Evolutionary conservation across 2,113 vertebrate species (phyloP), one percentile per base, ranked within the genome.

Genomic region (Charina bottae): DNA sequence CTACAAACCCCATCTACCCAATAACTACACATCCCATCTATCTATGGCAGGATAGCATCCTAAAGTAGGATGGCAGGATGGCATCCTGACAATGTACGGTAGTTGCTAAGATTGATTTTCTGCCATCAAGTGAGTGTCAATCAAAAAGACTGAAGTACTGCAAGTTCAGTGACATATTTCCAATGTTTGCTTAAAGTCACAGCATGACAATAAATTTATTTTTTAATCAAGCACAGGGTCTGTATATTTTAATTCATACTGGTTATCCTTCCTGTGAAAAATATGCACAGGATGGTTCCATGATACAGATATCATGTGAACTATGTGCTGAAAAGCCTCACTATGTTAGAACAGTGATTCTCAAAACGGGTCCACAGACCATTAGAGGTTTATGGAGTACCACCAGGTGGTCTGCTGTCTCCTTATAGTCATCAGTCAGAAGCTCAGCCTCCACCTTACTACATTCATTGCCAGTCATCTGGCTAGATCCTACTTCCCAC

Each of bases 171-270:
- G 33, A 37, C 26, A 2, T 59, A 12, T 59, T 84, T 88, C 93
- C 78, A 33, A 90, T 0, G 0, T 46, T 64, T 78, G 84, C 54
- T 53, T 68, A 89, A 62, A 89, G 37, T 62, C 46, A 92, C 33
- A 49, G 85, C 83, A 90, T 4, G 62, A 68, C 0, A 0, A 0
- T 37, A 21, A 2, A 26, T n/a, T 21, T 54, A 42, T 3, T 46
- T 64, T 91, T 37, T 72, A 42, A 4, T 0, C 1, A 91, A 49
- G 26, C 15, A 58, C 49, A 88, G 46, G 78, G 91, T 89, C 46
- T 6, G 58, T 21, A 84, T 26, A 46, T 37, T 62, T 24, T 53
- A 33, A 83, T 37, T 49, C 2, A 4, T n/a, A 83, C 53, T 28
- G 8, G 28, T 72, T 6, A 83, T 59, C 3, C 42, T 8, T 91